Evolutionary conservation across 2,797 vertebrate genomes (phyloP).

Genomic region (Aeoliscus strigatus): DNA sequence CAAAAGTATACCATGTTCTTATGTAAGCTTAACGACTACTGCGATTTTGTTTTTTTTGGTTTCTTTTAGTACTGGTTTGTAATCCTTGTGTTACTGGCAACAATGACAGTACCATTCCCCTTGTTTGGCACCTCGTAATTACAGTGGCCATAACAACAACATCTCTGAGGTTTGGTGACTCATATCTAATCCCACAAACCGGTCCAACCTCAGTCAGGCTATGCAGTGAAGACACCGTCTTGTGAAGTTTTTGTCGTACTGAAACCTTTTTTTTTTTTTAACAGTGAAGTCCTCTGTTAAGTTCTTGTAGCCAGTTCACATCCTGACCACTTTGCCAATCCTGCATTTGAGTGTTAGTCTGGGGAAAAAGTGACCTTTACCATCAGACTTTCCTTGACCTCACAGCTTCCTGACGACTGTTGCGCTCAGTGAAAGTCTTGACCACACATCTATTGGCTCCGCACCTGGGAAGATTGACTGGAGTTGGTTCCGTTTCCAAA

Average conservation of each 20-base stretch:
- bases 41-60: constrained; percentile 43
- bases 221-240: constrained; percentile 55
- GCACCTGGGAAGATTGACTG: constrained; percentile 46
- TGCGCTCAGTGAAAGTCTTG: constrained; percentile 68
- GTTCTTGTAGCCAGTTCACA: constrained; percentile 40
- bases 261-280: constrained; percentile 37
- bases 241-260: constrained; percentile 25
- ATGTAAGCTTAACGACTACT: constrained; percentile 74
- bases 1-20: constrained; percentile 65
- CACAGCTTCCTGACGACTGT: too few relatives aligned
- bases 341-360: constrained; percentile 22
- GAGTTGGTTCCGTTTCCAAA: constrained; percentile 42
- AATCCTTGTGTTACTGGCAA: constrained; percentile 53
- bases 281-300: constrained; percentile 35
- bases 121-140: constrained; percentile 47
- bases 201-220: constrained; percentile 59
- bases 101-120: constrained; percentile 54
- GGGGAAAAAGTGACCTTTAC: constrained; percentile 42
- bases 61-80: constrained; percentile 44
- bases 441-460: constrained; percentile 38
- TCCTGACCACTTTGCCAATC: constrained; percentile 37
- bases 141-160: constrained; percentile 29
- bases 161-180: constrained; percentile 52
- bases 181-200: constrained; percentile 53
- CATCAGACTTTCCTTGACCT: constrained; percentile 45